Conservation (phyloP, 2,113 vertebrate genomes). For the Oncorhynchus clarkii region DNA sequence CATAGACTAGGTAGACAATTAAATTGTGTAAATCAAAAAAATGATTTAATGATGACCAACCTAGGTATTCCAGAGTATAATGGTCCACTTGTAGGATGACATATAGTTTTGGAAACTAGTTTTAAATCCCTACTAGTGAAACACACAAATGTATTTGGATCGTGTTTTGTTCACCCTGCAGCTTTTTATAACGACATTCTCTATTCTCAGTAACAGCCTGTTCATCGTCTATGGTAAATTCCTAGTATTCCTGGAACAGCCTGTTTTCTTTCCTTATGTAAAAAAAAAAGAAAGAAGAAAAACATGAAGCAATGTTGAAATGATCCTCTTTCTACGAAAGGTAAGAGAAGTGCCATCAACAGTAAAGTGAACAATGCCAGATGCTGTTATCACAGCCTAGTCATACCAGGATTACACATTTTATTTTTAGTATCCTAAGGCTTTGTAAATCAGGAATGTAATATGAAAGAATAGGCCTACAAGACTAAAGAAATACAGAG, state of each 20-base stretch:
- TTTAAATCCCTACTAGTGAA: neutral
- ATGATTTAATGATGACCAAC: no score
- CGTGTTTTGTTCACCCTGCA: slow-evolving; percentile 16
- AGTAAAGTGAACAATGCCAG: neutral
- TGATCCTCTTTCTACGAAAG: neutral
- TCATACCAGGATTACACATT: slow-evolving; percentile 9
- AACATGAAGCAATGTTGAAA: neutral
- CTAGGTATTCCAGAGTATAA: no score
- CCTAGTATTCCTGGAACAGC: neutral
- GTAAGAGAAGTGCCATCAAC: neutral
- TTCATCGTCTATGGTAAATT: slow-evolving; percentile 13
- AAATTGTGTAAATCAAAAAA: no score
- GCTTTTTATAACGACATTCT: slow-evolving; percentile 7
- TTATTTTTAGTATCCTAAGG: neutral
- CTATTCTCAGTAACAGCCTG: slow-evolving; percentile 11
- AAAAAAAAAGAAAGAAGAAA: neutral
- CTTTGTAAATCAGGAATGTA: neutral
- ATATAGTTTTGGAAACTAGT: no score
- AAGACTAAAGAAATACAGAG: slow-evolving; percentile 5
- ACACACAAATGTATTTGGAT: neutral
- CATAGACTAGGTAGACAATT: neutral
- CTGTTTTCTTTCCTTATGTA: slow-evolving; percentile 1
- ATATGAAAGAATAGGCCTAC: neutral
- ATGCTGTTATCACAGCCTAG: neutral
- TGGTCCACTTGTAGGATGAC: no score